Conservation (phyloP, 2,113 vertebrate genomes). For the Phylloscopus whistleri region DNA sequence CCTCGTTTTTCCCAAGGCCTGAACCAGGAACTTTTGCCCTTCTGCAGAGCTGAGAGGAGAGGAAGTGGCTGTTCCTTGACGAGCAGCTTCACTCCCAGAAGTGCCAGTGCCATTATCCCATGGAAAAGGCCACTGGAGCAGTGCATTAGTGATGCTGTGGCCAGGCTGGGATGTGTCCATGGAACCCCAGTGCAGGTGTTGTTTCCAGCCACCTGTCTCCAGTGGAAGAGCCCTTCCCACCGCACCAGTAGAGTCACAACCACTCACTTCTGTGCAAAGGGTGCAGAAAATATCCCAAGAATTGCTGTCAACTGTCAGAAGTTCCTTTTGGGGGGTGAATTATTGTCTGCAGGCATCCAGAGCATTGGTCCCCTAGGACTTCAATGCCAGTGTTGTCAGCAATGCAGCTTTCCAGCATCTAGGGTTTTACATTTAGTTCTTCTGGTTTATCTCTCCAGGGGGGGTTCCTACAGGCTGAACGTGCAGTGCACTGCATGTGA, state of each 20-base stretch:
- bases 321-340: neutral
- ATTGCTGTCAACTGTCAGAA: neutral
- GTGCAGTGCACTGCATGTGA: neutral
- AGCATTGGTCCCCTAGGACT: fast-evolving
- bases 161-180: neutral
- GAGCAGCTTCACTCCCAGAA: neutral
- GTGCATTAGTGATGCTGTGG: neutral
- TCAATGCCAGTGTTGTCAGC: neutral
- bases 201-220: neutral
- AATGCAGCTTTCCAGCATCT: neutral
- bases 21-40: neutral
- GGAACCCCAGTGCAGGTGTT: neutral
- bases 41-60: neutral
- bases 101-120: neutral
- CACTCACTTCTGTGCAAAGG: neutral
- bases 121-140: neutral
- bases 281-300: neutral
- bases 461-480: neutral
- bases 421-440: neutral
- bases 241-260: fast-evolving
- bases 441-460: neutral
- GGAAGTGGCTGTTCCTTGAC: neutral
- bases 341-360: neutral
- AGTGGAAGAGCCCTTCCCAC: neutral
- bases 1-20: neutral